Evolutionary conservation across 1,140 invertebrate species (phyloP), one percentile per base, ranked within the genome.

Genomic region (Thaumetopoea pityocampa): DNA sequence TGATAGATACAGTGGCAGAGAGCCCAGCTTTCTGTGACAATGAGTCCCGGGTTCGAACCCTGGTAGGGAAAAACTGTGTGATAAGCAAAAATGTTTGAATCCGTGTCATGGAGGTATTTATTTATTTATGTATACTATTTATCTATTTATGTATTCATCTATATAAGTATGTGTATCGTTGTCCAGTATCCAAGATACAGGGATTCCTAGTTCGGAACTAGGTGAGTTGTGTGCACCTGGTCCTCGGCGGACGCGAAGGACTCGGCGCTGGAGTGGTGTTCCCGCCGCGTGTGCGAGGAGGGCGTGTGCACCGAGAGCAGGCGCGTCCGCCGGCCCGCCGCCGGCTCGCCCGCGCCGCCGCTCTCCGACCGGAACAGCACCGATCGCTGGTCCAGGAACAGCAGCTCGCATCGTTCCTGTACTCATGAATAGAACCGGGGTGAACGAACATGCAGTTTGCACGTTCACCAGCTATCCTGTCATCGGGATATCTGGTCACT

Each of bases 211-310:
- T n/a, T n/a, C n/a, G n/a, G n/a, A n/a, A n/a, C n/a, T n/a, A n/a
- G n/a, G n/a, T n/a, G n/a, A n/a, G 11, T 8, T n/a, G 5, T 17
- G 15, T 12, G 8, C 42, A 94, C 92, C 79, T 95, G 93, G 85
- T 96, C 95, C 80, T 96, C 91, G 0, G 96, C 96, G 0, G 96
- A 98, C 14, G 96, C 95, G 85, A 97, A 98, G 18, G 95, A 97
- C 72, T 98, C 96, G 0, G 93, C 91, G 1, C 93, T 94, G 45
- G 94, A 95, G 46, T 90, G 87, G 71, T 89, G 90, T 42, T 85
- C 87, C 23, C 63, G 65, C 24, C 61, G 54, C 51, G 69, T 70
- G 60, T 69, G 70, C 24, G 57, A 55, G 8, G 78, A 73, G 27
- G 35, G 45, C 9, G 74, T 73, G 62, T 78, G 70, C 27, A 73